Conservation (phyloP, 2,888 invertebrate genomes). For the Chaetoderma sp. region DNA sequence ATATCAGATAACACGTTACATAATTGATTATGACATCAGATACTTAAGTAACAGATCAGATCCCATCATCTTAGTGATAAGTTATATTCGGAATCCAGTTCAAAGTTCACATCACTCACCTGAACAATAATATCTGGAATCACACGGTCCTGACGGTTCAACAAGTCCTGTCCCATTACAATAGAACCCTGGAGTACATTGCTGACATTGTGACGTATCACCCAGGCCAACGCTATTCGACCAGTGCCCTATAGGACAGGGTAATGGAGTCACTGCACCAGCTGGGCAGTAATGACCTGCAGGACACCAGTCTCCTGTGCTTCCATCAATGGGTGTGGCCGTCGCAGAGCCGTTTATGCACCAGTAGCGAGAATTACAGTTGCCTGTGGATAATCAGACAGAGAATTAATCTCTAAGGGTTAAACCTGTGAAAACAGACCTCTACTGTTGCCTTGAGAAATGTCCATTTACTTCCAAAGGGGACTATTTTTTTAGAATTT, state of each 20-base stretch:
- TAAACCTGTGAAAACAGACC: background rate
- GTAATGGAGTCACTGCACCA: slow-evolving; percentile 49
- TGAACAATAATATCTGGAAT: slow-evolving; percentile 42
- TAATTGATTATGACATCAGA: no score
- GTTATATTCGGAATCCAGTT: background rate
- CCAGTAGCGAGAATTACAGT: slow-evolving; percentile 53
- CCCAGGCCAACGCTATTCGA: slow-evolving; percentile 40
- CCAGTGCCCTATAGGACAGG: slow-evolving; percentile 53
- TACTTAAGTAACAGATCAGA: no score
- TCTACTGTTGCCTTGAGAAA: no score
- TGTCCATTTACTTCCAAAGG: no score
- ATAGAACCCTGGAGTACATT: slow-evolving; percentile 44
- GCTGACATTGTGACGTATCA: slow-evolving; percentile 38
- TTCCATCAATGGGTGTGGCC: slow-evolving; percentile 57
- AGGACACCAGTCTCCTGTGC: slow-evolving; percentile 58
- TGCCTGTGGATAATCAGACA: slow-evolving; percentile 37
- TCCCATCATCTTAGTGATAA: no score
- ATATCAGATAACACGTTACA: no score
- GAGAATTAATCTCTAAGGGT: background rate
- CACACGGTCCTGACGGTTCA: slow-evolving; percentile 56
- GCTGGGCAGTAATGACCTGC: slow-evolving; percentile 56
- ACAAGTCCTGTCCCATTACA: slow-evolving; percentile 58
- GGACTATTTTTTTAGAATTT: no score
- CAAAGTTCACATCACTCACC: no score
- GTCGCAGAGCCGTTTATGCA: slow-evolving; percentile 59